phyloP scores from a whole-genome alignment of 2,888 invertebrate species.

The Cataglyphis cursor region DNA sequence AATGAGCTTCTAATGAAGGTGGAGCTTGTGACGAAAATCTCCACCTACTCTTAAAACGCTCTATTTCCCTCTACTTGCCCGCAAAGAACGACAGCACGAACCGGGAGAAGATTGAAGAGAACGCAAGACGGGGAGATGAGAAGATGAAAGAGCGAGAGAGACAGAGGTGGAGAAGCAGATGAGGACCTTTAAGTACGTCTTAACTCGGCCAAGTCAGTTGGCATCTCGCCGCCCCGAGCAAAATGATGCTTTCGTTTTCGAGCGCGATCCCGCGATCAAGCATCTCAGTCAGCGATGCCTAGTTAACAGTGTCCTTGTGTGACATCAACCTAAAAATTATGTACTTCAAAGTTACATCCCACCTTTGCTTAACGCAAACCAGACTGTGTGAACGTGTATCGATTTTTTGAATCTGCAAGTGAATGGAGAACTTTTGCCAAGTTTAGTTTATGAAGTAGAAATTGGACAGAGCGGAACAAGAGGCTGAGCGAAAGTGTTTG shows the following conservation, averaged over 20 bases:
- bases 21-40: conserved; percentile 84
- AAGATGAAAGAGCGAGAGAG: conserved; percentile 59
- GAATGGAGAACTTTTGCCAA: conserved; percentile 17
- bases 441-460: conserved; percentile 19
- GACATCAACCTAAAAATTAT: neutral
- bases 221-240: conserved; percentile 83
- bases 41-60: conserved; percentile 86
- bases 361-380: neutral
- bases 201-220: conserved; percentile 85
- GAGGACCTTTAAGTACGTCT: conserved; percentile 82
- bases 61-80: conserved; percentile 80
- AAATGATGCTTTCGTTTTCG: conserved; percentile 66
- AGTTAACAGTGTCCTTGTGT: conserved; percentile 1
- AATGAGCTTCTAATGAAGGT: conserved; percentile 86
- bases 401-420: neutral
- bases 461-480: conserved; percentile 8
- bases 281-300: conserved; percentile 16
- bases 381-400: neutral
- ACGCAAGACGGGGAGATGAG: conserved; percentile 12
- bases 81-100: conserved; percentile 56
- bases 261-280: conserved; percentile 54
- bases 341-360: neutral
- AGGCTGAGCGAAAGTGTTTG: conserved; percentile 18
- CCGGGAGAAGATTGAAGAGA: conserved; percentile 41
- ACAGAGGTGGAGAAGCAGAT: conserved; percentile 67